These are phyloP conservation scores for Acipenser transmontanus DNA, from an alignment of 2,797 vertebrate genomes.

Conservation along the genomic window DNA sequence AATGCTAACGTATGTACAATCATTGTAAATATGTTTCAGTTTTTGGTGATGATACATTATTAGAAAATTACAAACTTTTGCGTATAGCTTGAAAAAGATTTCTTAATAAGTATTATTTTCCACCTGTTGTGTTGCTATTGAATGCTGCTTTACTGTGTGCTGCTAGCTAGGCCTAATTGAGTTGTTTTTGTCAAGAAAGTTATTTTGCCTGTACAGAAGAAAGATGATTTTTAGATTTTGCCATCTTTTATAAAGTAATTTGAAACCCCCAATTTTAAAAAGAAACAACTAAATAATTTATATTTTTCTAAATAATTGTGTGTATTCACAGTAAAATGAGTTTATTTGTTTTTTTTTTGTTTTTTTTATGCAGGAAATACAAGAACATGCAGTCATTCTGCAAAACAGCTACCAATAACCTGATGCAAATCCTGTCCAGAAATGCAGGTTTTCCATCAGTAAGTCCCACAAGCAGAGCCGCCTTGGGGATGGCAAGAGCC, in stretches of 20 bases:
- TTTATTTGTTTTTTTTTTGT: background rate
- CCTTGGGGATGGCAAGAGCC: constrained; percentile 37
- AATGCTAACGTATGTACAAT: constrained; percentile 7
- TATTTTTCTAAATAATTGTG: background rate
- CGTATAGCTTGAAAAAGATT: too few species aligned
- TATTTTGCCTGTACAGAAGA: background rate
- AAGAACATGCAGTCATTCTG: constrained; percentile 52
- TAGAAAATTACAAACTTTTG: too few species aligned
- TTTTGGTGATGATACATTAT: too few species aligned
- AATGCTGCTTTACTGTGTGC: too few species aligned
- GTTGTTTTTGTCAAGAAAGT: background rate
- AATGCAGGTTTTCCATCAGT: constrained; percentile 29
- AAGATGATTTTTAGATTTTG: constrained; percentile 16
- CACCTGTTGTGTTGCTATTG: too few species aligned
- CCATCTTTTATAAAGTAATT: background rate
- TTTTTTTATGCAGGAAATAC: constrained; percentile 45
- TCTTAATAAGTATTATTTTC: too few species aligned
- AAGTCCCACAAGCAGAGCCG: constrained; percentile 28
- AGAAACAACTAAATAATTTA: constrained; percentile 17
- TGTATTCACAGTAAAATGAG: background rate
- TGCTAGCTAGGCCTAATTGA: too few species aligned
- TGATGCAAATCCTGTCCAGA: constrained; percentile 35
- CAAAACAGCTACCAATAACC: constrained; percentile 36
- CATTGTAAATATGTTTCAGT: background rate
- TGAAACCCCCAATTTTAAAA: constrained; percentile 6